Conservation (phyloP, 1,140 invertebrate species). For the Anagrus nilaparvatae region DNA sequence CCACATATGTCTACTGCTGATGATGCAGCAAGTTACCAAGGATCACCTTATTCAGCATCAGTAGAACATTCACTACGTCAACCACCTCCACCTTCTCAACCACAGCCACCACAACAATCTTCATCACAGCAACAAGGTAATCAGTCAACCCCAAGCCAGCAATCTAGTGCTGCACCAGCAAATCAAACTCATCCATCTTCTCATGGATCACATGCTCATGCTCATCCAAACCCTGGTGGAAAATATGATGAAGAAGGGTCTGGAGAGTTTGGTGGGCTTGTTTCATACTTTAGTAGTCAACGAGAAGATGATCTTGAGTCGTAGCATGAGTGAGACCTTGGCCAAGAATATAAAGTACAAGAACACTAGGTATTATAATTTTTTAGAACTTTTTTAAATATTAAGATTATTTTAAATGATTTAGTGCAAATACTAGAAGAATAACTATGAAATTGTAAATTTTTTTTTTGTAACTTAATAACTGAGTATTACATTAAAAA, state of each 20-base stretch:
- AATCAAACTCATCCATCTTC: too few species aligned
- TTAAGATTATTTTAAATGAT: too few species aligned
- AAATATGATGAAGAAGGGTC: slow-evolving; percentile 46
- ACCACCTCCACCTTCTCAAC: slow-evolving; percentile 28
- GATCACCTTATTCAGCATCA: slow-evolving; percentile 31
- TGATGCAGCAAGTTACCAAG: slow-evolving; percentile 35
- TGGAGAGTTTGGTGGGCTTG: slow-evolving; percentile 70
- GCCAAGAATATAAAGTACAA: slow-evolving; percentile 36
- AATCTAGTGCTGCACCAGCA: slow-evolving; percentile 14
- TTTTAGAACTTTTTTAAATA: too few species aligned
- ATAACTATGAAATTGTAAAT: too few species aligned
- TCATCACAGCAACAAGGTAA: slow-evolving; percentile 20
- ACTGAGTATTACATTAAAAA: too few species aligned
- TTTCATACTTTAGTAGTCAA: slow-evolving; percentile 81
- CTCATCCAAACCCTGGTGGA: slow-evolving; percentile 21
- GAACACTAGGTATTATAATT: too few species aligned
- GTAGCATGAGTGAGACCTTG: slow-evolving; percentile 43
- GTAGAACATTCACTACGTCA: slow-evolving; percentile 36
- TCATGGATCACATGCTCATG: slow-evolving; percentile 17
- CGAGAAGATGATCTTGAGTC: slow-evolving; percentile 60
- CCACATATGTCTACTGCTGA: slow-evolving; percentile 37
- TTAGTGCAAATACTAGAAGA: too few species aligned
- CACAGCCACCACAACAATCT: slow-evolving; percentile 27
- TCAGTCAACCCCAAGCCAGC: slow-evolving; percentile 14
- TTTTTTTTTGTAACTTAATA: too few species aligned